Percentiles rank a stretch among this genome's conserved stretches.
phyloP scores from a whole-genome alignment of 2,888 invertebrate species.

The Lottia scabra region DNA sequence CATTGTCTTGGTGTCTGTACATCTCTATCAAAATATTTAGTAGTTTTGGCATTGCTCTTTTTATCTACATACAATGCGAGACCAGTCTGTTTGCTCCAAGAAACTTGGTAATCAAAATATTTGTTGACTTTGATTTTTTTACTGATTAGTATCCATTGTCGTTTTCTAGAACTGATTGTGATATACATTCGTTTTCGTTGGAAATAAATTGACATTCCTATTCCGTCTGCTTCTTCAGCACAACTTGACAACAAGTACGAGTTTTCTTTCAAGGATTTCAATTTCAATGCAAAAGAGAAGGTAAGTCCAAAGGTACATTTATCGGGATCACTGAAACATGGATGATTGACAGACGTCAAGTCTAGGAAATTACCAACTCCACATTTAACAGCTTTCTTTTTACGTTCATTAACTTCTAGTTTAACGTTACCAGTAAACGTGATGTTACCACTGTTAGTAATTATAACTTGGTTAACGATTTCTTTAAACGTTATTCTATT shows the following conservation, averaged over 20 bases:
- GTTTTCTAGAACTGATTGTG: conserved; percentile 30
- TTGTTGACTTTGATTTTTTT: conserved; percentile 14
- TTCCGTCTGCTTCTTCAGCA: conserved; percentile 26
- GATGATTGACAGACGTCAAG: neutral
- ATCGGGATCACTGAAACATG: conserved; percentile 38
- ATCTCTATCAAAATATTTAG: neutral
- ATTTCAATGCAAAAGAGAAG: conserved; percentile 30
- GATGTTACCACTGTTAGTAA: conserved; percentile 23
- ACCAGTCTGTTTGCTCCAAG: conserved; percentile 33
- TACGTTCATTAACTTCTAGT: conserved; percentile 16
- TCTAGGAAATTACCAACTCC: conserved; percentile 2
- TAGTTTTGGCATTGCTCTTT: conserved; percentile 1
- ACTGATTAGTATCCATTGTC: conserved; percentile 31
- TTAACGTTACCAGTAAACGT: conserved; percentile 9
- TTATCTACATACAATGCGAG: conserved; percentile 4
- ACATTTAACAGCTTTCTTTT: conserved; percentile 10
- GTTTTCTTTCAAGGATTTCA: conserved; percentile 31
- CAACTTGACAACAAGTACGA: conserved; percentile 37
- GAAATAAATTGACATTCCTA: conserved; percentile 39
- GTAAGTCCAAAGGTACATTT: conserved; percentile 35
- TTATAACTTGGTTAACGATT: conserved; percentile 18
- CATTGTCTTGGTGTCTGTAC: neutral
- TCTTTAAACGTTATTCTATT: conserved; percentile 19
- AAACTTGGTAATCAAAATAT: conserved; percentile 23
- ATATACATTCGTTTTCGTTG: conserved; percentile 31